These are phyloP conservation scores for Siphonodentalium dalli DNA, from an alignment of 2,888 invertebrate genomes.

Conservation along the genomic window DNA sequence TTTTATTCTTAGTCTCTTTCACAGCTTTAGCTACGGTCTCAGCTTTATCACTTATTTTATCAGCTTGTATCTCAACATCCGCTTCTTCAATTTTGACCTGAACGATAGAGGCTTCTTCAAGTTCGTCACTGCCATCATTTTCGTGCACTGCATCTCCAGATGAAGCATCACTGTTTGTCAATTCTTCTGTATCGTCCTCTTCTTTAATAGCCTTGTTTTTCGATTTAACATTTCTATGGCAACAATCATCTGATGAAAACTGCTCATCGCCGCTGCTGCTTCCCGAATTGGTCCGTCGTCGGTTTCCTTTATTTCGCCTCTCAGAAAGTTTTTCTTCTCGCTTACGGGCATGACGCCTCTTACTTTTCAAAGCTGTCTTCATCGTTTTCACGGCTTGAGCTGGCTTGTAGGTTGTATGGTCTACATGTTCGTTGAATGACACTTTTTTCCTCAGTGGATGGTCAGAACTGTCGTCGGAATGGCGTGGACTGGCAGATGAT, in stretches of 20 bases:
- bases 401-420: conserved; percentile 53
- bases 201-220: conserved; percentile 24
- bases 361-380: conserved; percentile 58
- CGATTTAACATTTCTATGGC: conserved; percentile 12
- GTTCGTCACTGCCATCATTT: conserved; percentile 4
- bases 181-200: conserved; percentile 10
- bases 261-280: conserved; percentile 44
- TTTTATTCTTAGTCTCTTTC: conserved; percentile 11
- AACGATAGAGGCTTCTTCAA: neutral
- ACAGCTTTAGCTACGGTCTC: conserved; percentile 1
- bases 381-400: conserved; percentile 55
- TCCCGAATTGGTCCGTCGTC: conserved; percentile 41
- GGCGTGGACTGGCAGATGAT: conserved; percentile 30
- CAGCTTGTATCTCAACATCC: conserved; percentile 1
- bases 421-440: conserved; percentile 59
- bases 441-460: conserved; percentile 50
- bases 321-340: conserved; percentile 46
- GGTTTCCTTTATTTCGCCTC: conserved; percentile 20
- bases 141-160: neutral
- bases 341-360: conserved; percentile 50
- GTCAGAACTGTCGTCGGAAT: conserved; percentile 28
- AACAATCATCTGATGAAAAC: neutral
- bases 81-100: conserved; percentile 6
- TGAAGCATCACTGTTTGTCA: neutral
- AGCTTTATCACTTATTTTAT: neutral